Percentiles rank a stretch among this genome's conserved stretches.
Conservation (phyloP, 2,797 vertebrate species). For the Potorous gilbertii region DNA sequence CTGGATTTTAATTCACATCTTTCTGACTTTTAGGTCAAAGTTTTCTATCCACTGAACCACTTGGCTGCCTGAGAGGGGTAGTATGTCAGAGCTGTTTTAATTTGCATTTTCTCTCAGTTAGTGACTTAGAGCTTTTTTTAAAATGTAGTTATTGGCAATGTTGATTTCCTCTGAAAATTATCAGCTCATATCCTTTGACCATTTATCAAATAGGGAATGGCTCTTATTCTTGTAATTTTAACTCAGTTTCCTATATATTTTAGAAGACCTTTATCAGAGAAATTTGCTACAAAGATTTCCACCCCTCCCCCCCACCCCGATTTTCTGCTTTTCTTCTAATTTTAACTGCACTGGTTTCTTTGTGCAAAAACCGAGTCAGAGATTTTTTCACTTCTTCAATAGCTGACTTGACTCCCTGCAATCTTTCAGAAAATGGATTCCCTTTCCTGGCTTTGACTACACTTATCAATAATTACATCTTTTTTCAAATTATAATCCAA, state of each 20-base stretch:
- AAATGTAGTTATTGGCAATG: not conserved
- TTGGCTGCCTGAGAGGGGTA: not conserved
- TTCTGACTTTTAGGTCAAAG: not conserved
- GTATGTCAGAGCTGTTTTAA: not conserved
- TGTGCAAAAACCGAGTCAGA: not conserved
- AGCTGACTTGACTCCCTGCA: not conserved
- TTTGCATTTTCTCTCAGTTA: not conserved
- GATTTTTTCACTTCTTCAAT: not conserved
- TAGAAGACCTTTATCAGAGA: not conserved
- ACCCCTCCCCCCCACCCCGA: rapidly evolving
- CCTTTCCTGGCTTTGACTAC: not conserved
- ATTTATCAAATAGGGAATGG: not conserved
- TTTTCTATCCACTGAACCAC: not conserved
- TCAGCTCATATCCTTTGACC: not conserved
- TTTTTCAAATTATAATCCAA: not conserved
- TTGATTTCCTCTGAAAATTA: not conserved
- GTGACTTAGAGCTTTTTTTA: not conserved
- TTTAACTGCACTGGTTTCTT: not conserved
- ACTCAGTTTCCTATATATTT: not conserved
- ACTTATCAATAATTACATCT: not conserved
- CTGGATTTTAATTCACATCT: too few relatives aligned
- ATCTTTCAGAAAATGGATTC: not conserved
- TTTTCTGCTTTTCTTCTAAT: not conserved
- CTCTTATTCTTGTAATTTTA: not conserved
- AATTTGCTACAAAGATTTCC: not conserved